These are phyloP conservation scores for Linhomoeus sp. DNA, from an alignment of 2,888 invertebrate species.

Conservation along the genomic window DNA sequence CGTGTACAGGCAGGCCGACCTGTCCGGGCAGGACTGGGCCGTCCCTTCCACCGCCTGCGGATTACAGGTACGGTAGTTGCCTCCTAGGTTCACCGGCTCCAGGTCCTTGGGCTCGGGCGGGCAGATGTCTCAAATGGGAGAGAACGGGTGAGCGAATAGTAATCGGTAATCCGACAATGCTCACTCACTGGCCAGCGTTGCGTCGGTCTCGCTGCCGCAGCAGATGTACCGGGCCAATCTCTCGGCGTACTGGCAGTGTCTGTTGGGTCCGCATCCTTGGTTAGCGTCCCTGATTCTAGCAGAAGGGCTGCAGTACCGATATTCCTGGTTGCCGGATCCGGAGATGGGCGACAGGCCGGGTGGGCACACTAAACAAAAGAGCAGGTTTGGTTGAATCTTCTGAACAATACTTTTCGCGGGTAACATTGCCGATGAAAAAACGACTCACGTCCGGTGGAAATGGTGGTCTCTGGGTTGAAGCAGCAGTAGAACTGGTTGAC, in stretches of 20 bases:
- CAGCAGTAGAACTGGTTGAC: slow-evolving; percentile 26
- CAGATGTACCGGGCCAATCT: slow-evolving; percentile 16
- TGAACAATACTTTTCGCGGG: too few species aligned
- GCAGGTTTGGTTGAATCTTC: too few species aligned
- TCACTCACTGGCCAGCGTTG: slow-evolving; percentile 17
- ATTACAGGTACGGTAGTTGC: slow-evolving; percentile 15
- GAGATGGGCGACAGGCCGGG: slow-evolving; percentile 25
- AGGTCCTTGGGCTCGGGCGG: slow-evolving; percentile 24
- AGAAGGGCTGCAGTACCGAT: slow-evolving; percentile 22
- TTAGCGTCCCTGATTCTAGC: slow-evolving; percentile 22
- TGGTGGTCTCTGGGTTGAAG: background rate
- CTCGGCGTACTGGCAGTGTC: slow-evolving; percentile 17
- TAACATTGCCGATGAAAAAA: background rate
- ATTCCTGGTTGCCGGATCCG: slow-evolving; percentile 21
- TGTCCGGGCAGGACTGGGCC: slow-evolving; percentile 8
- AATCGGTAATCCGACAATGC: background rate
- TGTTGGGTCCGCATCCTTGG: slow-evolving; percentile 20
- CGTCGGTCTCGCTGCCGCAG: slow-evolving; percentile 22
- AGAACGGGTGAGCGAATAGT: too few species aligned
- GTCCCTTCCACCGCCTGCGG: slow-evolving; percentile 22
- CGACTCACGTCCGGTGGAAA: too few species aligned
- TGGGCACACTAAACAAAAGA: slow-evolving; percentile 16
- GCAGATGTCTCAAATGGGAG: slow-evolving; percentile 13
- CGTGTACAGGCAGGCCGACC: slow-evolving; percentile 15
- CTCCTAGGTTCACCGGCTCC: slow-evolving; percentile 23